Evolutionary conservation across 2,113 vertebrate genomes (phyloP).

Genomic region (Isurus oxyrinchus): DNA sequence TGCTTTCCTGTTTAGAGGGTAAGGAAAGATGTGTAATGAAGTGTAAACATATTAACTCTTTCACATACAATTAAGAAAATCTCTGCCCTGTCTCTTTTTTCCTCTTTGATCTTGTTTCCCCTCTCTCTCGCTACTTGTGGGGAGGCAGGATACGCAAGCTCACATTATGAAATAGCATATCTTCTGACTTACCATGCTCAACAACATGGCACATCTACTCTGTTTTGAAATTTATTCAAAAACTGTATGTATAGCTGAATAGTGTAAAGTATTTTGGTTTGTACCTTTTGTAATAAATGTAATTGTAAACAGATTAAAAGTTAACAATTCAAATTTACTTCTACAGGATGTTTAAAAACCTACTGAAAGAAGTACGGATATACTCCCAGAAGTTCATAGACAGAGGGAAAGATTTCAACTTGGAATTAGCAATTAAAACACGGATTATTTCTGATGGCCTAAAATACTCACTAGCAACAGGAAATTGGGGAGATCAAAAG

Average conservation of each 20-base stretch:
- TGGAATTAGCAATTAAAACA: constrained; percentile 95
- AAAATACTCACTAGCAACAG: constrained; percentile 93
- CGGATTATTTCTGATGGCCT: constrained; percentile 94
- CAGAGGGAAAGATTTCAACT: constrained; percentile 92
- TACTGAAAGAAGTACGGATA: constrained; percentile 95
- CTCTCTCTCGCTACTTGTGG: background rate
- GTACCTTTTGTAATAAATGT: background rate
- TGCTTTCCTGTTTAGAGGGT: constrained; percentile 96
- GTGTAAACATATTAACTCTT: background rate
- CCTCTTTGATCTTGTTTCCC: too few relatives aligned
- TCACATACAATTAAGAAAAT: background rate
- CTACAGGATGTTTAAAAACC: constrained; percentile 95
- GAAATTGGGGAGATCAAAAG: constrained; percentile 98
- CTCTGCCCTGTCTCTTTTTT: background rate
- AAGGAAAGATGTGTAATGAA: constrained; percentile 42
- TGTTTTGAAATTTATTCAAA: background rate
- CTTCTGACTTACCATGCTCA: background rate
- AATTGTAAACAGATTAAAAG: background rate
- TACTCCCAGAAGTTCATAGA: constrained; percentile 98
- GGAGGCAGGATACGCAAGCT: background rate
- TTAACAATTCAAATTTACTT: constrained; percentile 38
- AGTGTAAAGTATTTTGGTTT: background rate
- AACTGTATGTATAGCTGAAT: background rate
- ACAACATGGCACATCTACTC: background rate
- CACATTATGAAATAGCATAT: background rate